phyloP scores from a whole-genome alignment of 1,140 invertebrate genomes.

The Drosophila lini region DNA sequence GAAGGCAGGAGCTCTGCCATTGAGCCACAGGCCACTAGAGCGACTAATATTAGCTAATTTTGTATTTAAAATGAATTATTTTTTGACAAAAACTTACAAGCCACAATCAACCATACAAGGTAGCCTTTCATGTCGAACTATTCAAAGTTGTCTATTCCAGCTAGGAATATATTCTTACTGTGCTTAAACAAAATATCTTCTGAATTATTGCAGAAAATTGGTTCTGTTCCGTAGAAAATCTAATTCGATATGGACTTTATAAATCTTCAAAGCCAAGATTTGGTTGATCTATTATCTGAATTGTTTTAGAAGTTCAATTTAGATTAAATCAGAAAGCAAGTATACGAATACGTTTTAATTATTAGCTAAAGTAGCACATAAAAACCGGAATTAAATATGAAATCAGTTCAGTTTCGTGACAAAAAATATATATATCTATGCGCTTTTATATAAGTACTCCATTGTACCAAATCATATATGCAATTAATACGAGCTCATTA shows the following conservation, averaged over 20 bases:
- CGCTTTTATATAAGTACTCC: neutral
- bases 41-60: neutral
- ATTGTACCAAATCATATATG: neutral
- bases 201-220: too few species aligned
- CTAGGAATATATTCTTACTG: neutral
- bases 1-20: neutral
- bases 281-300: neutral
- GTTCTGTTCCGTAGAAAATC: neutral
- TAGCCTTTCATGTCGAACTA: conserved; percentile 1
- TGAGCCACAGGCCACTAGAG: conserved; percentile 1
- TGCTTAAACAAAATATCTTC: neutral
- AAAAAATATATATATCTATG: neutral
- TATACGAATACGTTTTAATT: too few species aligned
- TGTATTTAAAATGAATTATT: neutral
- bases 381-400: neutral
- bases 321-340: neutral
- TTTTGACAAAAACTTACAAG: neutral
- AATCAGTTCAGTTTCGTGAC: neutral
- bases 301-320: neutral
- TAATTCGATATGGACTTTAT: neutral
- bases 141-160: too few species aligned
- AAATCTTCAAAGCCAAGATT: neutral
- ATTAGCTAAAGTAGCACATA: too few species aligned
- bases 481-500: conserved; percentile 5
- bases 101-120: neutral